phyloP scores from a whole-genome alignment of 2,113 vertebrate species.

The Urocitellus parryii region DNA sequence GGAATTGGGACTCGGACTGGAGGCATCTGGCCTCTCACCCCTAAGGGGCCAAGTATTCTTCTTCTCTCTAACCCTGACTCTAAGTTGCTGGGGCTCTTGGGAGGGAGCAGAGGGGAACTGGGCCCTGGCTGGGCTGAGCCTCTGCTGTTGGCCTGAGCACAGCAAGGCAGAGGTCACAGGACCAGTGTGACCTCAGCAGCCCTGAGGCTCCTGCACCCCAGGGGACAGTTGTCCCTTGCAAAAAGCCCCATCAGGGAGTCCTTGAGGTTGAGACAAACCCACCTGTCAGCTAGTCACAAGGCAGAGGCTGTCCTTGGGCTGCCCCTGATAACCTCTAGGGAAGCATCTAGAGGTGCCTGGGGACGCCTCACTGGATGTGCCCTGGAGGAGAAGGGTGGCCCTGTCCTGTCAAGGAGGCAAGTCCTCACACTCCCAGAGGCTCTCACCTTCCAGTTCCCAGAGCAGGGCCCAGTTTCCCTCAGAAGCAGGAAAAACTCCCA shows the following conservation, averaged over 20 bases:
- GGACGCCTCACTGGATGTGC: too few species aligned
- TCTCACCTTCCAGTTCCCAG: background rate
- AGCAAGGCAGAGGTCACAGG: background rate
- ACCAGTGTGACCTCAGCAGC: background rate
- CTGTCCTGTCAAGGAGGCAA: too few species aligned
- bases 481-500: background rate
- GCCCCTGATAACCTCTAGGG: background rate
- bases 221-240: background rate
- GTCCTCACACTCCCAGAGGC: background rate
- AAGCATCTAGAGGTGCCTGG: background rate
- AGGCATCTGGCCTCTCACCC: background rate
- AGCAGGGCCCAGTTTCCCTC: background rate
- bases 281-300: background rate
- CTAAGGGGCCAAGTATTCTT: background rate
- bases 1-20: background rate
- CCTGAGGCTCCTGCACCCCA: background rate
- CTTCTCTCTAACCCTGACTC: background rate
- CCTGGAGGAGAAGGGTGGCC: background rate
- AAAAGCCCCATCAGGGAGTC: background rate
- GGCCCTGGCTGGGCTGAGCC: background rate
- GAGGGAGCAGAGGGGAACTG: background rate
- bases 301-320: background rate
- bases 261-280: background rate
- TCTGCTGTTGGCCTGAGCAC: rapidly evolving
- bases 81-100: background rate